Evolutionary conservation across 2,888 invertebrate species (phyloP), one percentile per base, ranked within the genome.

Genomic region (Myopa tessellatipennis): DNA sequence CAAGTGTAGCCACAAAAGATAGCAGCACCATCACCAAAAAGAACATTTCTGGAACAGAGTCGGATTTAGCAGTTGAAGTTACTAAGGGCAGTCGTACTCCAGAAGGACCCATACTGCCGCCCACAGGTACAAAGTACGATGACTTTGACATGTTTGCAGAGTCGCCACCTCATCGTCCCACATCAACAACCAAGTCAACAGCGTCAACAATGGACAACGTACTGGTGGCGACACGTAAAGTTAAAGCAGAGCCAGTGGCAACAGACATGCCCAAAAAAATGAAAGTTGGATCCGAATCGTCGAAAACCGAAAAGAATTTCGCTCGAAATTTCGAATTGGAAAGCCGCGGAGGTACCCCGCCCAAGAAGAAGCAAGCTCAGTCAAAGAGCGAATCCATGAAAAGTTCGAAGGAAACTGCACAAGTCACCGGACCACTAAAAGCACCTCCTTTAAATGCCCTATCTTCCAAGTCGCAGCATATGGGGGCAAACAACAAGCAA

Each of bases 111-210:
- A 68, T 68, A 58, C 45, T 75, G 45, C 75, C 75, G 50, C 75
- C 75, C 4, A 36, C 38, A 52, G 50, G 26, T n/a, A 52, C 34
- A 10, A 52, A 52, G 8, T 55, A 58, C 50, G 61, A 10, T 8
- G 68, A 75, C 36, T 83, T 82, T 58, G 86, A 87, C 79, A 86
- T 86, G 81, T 87, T 86, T 76, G 86, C 86, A 36, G 86, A 85
- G 71, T 86, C 87, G 6, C 85, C 86, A 68, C 84, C 86, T 73
- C 55, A 52, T 38, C 65, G 52, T n/a, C 7, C 63, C 36, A 45
- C 55, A 52, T 10, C 36, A n/a, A 58, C 69, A 73, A 26, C 26
- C 10, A 65, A 65, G 50, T 70, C 69, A 18, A 68, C 74, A 16
- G n/a, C 12, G 14, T 14, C 69, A 14, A 69, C 38, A 8, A 69